Evolutionary conservation across 2,888 invertebrate genomes (phyloP), one percentile per base, ranked within the genome.

Genomic region (Caenorhabditis angaria): DNA sequence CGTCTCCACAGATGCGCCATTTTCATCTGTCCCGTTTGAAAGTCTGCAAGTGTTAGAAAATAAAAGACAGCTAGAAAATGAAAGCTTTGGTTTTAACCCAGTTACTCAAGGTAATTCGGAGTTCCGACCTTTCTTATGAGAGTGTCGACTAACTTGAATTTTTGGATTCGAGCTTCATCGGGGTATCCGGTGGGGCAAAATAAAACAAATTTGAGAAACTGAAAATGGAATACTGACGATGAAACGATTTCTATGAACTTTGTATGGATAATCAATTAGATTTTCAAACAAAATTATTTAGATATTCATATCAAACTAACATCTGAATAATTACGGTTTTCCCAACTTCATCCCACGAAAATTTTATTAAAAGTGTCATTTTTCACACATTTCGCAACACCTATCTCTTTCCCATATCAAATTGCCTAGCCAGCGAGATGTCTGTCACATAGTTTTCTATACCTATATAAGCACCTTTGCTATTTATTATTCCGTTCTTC

Each of bases 61-160:
- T 41, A 41, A 18, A 14, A 41, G 41, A 41, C 14, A 14, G 41
- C 10, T n/a, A 41, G 41, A 41, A 5, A 41, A 14, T 12, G 41
- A 18, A 18, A n/a, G 6, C 24, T 57, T 57, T 18, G 58, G 32
- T 35, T 57, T 57, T 5, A 41, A 41, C 41, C 41, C 41, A 41
- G 41, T 41, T 41, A 41, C 41, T 41, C 41, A 41, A 41, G 41
- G 41, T 41, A 41, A 41, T 41, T 41, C 14, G 41, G 41, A 41
- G 41, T 41, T 41, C 41, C 41, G 41, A 41, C 41, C 41, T 41
- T 41, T 41, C 41, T 12, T 18, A 6, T 18, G 41, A 41, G 18
- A 41, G 41, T 14, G 41, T 41, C 41, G 41, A 41, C 41, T 51
- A 22, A 51, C 51, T 24, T 22, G 22, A 51, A 51, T 51, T 51